A percentile compares a stretch with the other conserved stretches of the same genome.
Evolutionary conservation across 1,140 invertebrate species (phyloP).

Genomic region (Drosophila lowei): DNA sequence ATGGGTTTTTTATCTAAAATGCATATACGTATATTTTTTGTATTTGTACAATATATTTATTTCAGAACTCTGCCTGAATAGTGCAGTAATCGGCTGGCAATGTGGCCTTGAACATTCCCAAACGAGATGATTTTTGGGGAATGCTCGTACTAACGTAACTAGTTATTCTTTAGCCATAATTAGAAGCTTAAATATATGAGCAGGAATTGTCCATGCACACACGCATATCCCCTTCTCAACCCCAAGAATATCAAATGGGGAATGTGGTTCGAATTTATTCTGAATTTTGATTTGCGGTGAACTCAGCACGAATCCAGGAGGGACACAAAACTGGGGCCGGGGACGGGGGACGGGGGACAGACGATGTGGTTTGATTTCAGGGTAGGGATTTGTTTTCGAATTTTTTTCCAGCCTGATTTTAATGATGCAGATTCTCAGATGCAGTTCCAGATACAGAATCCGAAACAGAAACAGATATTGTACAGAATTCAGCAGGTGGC

Average conservation of each 20-base stretch:
- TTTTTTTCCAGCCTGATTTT: conserved; percentile 20
- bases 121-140: too few species aligned
- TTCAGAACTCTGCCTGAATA: too few species aligned
- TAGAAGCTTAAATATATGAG: conserved; percentile 35
- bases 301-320: conserved; percentile 34
- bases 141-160: too few species aligned
- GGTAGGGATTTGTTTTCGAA: conserved; percentile 1
- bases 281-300: conserved; percentile 35
- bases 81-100: conserved; percentile 8
- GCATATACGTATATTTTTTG: too few species aligned
- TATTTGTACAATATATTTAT: too few species aligned
- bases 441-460: background rate
- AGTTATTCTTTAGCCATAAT: background rate
- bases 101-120: conserved; percentile 2
- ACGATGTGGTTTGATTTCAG: conserved; percentile 14
- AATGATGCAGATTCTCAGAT: conserved; percentile 24
- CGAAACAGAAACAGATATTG: too few species aligned
- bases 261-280: conserved; percentile 21
- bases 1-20: too few species aligned
- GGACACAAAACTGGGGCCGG: too few species aligned
- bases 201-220: background rate
- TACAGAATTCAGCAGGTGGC: conserved; percentile 11
- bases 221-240: background rate
- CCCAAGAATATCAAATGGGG: background rate
- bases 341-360: conserved; percentile 3